Conservation (phyloP, 2,113 vertebrate genomes). For the Mus musculus region GRCm39 chr2:147238501-147239000, state of each 20-base stretch:
- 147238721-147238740: background rate
- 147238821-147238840: background rate
- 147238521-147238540: background rate
- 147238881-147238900: background rate
- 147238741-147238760: no score
- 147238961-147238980: background rate
- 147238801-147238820: no score
- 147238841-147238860: background rate
- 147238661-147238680: background rate
- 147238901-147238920: background rate
- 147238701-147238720: background rate
- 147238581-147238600: background rate
- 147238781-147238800: background rate
- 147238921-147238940: background rate
- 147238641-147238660: background rate
- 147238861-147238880: background rate
- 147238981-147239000: background rate
- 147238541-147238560: no score
- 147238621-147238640: background rate
- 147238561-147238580: background rate
- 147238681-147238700: background rate
- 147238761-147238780: no score
- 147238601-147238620: background rate
- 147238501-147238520: background rate
- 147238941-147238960: background rate